These are phyloP conservation scores for Petaurus breviceps DNA, from an alignment of 2,113 vertebrate species.

Conservation along the genomic window DNA sequence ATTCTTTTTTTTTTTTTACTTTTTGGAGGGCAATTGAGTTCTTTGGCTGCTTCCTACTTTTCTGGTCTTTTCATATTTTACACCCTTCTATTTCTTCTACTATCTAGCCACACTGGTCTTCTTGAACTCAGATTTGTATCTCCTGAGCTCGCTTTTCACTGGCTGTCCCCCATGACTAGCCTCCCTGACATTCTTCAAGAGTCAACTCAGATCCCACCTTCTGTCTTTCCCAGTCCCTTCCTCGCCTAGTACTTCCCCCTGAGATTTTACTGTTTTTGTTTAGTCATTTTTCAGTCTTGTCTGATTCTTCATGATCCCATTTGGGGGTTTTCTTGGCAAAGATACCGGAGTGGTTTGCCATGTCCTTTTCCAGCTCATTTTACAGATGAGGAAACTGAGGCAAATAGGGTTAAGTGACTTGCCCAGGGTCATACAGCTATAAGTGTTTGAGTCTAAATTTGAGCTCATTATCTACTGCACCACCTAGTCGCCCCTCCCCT, in stretches of 20 bases:
- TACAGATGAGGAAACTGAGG: too few relatives aligned
- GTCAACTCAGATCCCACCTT: not conserved
- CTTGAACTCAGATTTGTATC: not conserved
- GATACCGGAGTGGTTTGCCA: too few relatives aligned
- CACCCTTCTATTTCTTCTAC: not conserved
- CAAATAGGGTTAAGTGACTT: too few relatives aligned
- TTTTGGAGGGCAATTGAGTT: not conserved
- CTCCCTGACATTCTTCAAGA: not conserved
- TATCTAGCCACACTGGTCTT: not conserved
- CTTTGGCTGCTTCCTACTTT: not conserved
- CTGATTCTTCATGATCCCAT: too few relatives aligned
- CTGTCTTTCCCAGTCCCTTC: not conserved
- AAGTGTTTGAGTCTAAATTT: not conserved
- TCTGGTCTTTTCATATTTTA: not conserved
- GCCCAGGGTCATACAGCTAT: too few relatives aligned
- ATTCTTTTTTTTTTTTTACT: too few relatives aligned
- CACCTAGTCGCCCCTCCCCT: not conserved
- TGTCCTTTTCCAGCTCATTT: too few relatives aligned
- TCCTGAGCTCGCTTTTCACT: not conserved
- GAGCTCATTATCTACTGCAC: not conserved
- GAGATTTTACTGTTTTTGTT: not conserved
- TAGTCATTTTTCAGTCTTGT: too few relatives aligned
- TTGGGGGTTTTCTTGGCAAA: too few relatives aligned
- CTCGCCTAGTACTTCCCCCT: not conserved
- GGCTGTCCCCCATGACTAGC: not conserved